Base-by-base conservation (phyloP, 92 coral and sea anemone genomes). In the Zoanthus gigantus region DNA sequence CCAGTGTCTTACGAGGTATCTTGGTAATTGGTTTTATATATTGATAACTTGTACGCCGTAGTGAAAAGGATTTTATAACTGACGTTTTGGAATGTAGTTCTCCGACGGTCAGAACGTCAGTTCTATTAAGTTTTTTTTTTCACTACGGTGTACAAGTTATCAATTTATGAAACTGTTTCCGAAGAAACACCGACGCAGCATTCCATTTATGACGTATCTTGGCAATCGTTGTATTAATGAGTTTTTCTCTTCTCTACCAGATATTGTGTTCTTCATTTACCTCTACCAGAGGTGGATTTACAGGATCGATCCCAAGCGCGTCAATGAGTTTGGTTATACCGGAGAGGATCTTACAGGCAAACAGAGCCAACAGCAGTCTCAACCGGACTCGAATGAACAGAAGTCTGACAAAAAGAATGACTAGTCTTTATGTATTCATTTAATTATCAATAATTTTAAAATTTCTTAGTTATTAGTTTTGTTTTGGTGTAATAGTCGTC, bases 211-310 rank as follows among this genome's bases (percentile, higher is more conserved):
- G 23, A 23, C 23, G 23, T 23, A 23, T 23, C 23, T 23, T 23
- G 23, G 23, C 23, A 23, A 23, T 63, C 8, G 23, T 16, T 63
- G 69, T 17, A 13, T 16, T 63, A 23, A 10, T 13, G 13, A 28
- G 12, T 69, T 31, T 10, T 10, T 46, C 32, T 74, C 6, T 56
- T 46, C 23, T 9, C 61, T 23, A 46, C 30, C 90, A 97, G 99
- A 97, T 74, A 92, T 97, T 1, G 95, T 97, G 8, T 97, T 97
- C 93, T 95, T 97, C 94, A 95, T 97, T 56, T 96, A 90, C 88
- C 87, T 97, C 83, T 97, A 97, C 82, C 99, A 97, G 90, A 95
- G 98, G n/a, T 97, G 99, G 99, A 94, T 97, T 32, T 97, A 97
- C 54, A 94, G 94, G 44, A 92, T 95, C 72, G 99, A 97, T 84